Evolutionary conservation across 2,888 invertebrate genomes (phyloP), one percentile per base, ranked within the genome.

Genomic region (Falcaria lacertinaria): DNA sequence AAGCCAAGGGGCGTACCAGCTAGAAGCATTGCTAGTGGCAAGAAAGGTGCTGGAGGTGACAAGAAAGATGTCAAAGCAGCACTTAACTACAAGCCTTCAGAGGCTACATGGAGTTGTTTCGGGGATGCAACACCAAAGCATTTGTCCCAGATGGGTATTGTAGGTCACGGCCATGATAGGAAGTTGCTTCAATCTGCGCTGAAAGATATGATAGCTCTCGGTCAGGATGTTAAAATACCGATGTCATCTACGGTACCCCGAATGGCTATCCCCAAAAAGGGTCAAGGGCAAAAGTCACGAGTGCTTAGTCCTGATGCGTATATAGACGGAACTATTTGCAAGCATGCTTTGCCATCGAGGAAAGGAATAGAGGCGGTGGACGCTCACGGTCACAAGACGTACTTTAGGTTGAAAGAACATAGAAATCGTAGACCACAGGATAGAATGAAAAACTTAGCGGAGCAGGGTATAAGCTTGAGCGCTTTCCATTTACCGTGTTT

Each of bases 401-500:
- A 82, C 45, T 89, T 87, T 46, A 76, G 47, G 46, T 33, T 76
- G 16, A 74, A 60, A 41, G 52, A 66, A 32, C 51, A 41, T 28
- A 60, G 62, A 35, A 86, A 80, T 50, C 62, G 16, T 25, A 74
- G 81, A 33, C 76, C 80, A 0, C 64, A 65, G 13, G 61, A 81
- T 16, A 69, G 88, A 33, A 17, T 81, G 11, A 44, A 54, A 2
- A 36, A 54, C 35, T 59, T 88, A 39, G 55, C 60, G 33, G 45
- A 64, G 2, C 78, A 72, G 42, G 87, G 88, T 0, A 82, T 77
- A 34, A 85, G 85, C 54, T 32, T 86, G 14, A 86, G 85, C 50
- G 77, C 85, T 2, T 88, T 85, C 54, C 88, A 89, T 51, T 58
- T 75, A 42, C 88, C 87, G 3, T 88, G 88, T 57, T 79, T 86